Evolutionary conservation across 2,797 vertebrate genomes (phyloP).

Genomic region (Champsocephalus esox): DNA sequence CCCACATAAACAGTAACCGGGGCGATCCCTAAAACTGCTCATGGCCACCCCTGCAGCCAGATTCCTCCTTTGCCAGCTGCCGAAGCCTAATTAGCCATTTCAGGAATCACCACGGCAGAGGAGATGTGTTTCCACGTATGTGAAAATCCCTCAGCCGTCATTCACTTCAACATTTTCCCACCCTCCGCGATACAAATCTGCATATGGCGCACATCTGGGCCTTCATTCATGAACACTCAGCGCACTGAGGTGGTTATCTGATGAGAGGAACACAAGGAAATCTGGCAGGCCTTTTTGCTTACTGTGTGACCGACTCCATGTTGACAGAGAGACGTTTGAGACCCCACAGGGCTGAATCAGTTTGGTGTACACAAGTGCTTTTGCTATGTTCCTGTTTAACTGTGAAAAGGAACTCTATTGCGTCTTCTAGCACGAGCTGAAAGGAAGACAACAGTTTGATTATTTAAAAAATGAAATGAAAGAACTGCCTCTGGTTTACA

Average conservation of each 20-base stretch:
- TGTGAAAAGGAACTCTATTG: conserved; percentile 29
- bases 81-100: conserved; percentile 81
- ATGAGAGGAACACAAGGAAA: conserved; percentile 78
- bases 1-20: conserved; percentile 58
- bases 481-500: conserved; percentile 12
- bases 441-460: conserved; percentile 46
- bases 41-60: conserved; percentile 71
- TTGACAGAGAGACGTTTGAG: conserved; percentile 58
- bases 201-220: conserved; percentile 78
- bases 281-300: conserved; percentile 57
- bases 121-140: conserved; percentile 78
- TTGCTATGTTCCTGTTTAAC: conserved; percentile 58
- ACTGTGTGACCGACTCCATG: conserved; percentile 62
- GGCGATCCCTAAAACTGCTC: conserved; percentile 42
- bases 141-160: conserved; percentile 63
- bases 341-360: conserved; percentile 34
- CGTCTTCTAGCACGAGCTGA: conserved; percentile 34
- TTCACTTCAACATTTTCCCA: conserved; percentile 70
- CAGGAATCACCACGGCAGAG: conserved; percentile 74
- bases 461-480: conserved; percentile 53
- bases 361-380: conserved; percentile 48
- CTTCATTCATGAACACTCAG: conserved; percentile 60
- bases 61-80: conserved; percentile 73
- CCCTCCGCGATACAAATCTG: conserved; percentile 65
- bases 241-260: conserved; percentile 73